Percentiles rank a stretch among this genome's conserved stretches.
These are phyloP conservation scores for Oplegnathus fasciatus DNA, from an alignment of 2,113 vertebrate species.

Conservation along the genomic window DNA sequence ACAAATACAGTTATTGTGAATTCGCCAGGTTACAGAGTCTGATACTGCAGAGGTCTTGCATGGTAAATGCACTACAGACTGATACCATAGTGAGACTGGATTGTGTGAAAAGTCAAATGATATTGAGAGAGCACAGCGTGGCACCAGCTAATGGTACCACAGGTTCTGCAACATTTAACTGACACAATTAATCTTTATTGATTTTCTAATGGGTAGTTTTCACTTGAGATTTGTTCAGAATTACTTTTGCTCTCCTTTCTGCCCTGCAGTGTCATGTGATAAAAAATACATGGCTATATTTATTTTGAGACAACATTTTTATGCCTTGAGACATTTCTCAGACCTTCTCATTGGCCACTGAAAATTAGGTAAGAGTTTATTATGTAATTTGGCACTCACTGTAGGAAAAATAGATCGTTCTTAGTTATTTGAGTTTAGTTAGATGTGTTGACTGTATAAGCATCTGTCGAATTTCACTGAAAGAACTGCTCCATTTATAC, in stretches of 20 bases:
- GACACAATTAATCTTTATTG: not conserved
- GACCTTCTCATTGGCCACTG: not conserved
- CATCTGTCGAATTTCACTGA: not conserved
- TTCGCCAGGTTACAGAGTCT: not conserved
- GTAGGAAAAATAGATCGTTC: not conserved
- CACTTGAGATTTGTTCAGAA: not conserved
- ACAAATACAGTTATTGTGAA: conserved; percentile 2
- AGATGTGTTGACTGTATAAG: not conserved
- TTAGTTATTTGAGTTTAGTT: not conserved
- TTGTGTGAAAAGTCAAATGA: conserved; percentile 21
- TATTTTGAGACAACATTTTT: not conserved
- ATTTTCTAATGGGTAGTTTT: not conserved
- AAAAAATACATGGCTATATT: not conserved
- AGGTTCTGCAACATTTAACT: not conserved
- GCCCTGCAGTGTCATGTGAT: not conserved
- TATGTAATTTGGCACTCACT: too few species aligned
- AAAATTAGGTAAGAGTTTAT: not conserved
- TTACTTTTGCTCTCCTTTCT: not conserved
- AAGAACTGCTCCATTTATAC: not conserved
- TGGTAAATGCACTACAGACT: conserved; percentile 22
- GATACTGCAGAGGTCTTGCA: not conserved
- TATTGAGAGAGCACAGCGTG: not conserved
- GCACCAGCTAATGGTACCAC: not conserved
- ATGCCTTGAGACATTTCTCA: not conserved
- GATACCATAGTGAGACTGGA: conserved; percentile 10